Conservation (phyloP, 1,140 invertebrate species). For the Drosophila sulfurigaster region DNA sequence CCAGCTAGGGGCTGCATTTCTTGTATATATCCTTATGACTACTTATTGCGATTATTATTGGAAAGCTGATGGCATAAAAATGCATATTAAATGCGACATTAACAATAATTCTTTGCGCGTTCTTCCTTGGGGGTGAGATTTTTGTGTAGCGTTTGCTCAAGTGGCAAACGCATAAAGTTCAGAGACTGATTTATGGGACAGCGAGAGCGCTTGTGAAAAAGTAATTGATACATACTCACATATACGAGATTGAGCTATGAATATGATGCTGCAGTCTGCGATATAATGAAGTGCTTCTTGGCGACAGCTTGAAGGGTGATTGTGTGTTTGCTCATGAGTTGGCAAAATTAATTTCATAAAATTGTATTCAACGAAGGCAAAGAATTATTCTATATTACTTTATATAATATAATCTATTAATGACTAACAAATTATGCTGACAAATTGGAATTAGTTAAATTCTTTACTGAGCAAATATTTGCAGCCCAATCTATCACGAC, state of each 20-base stretch:
- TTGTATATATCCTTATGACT: slow-evolving; percentile 41
- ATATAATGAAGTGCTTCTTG: slow-evolving; percentile 5
- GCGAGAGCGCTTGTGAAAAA: slow-evolving; percentile 9
- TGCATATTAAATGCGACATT: slow-evolving; percentile 69
- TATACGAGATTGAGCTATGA: slow-evolving; percentile 5
- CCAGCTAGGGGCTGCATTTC: neutral
- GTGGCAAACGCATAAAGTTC: slow-evolving; percentile 24
- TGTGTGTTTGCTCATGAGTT: no score
- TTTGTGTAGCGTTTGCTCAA: slow-evolving; percentile 1
- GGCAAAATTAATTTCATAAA: neutral
- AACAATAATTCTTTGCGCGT: slow-evolving; percentile 39
- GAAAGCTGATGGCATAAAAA: slow-evolving; percentile 63
- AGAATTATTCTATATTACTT: no score
- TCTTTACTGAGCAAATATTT: no score
- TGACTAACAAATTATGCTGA: no score
- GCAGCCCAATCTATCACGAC: no score
- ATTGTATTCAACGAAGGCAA: neutral
- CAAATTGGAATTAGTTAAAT: no score
- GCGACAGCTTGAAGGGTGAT: neutral
- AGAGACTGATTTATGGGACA: slow-evolving; percentile 29
- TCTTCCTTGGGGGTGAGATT: no score
- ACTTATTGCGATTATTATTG: slow-evolving; percentile 60
- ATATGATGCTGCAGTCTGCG: neutral
- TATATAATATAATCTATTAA: no score
- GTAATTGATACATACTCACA: slow-evolving; percentile 8